phyloP scores from a whole-genome alignment of 2,888 invertebrate species.

The Lepidocyrtoides sp. region DNA sequence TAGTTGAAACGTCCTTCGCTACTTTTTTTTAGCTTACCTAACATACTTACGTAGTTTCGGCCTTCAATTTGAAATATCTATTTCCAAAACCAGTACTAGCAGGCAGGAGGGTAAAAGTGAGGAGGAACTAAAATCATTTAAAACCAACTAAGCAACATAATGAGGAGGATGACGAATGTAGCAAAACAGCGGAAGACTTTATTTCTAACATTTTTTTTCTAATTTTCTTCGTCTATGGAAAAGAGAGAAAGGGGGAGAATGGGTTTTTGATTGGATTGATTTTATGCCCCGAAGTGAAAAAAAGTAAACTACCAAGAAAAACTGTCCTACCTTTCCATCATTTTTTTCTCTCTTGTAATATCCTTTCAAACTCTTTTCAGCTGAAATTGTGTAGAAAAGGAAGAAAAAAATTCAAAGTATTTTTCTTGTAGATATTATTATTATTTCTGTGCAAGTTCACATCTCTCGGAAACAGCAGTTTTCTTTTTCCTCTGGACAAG shows the following conservation, averaged over 20 bases:
- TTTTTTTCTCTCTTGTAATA: background rate
- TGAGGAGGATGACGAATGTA: constrained; percentile 39
- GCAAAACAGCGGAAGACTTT: constrained; percentile 56
- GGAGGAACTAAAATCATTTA: constrained; percentile 43
- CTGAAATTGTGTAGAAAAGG: constrained; percentile 52
- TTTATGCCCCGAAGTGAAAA: constrained; percentile 68
- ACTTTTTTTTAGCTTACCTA: background rate
- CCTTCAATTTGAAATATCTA: constrained; percentile 1
- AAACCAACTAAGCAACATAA: too few relatives aligned
- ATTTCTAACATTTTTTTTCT: constrained; percentile 53
- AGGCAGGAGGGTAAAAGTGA: constrained; percentile 30
- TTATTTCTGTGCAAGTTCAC: background rate
- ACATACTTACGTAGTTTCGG: background rate
- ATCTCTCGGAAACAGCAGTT: constrained; percentile 33
- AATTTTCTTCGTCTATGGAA: constrained; percentile 51
- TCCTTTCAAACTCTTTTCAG: constrained; percentile 31
- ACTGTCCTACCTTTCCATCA: constrained; percentile 52
- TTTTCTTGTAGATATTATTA: constrained; percentile 13
- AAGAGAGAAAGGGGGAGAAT: constrained; percentile 32
- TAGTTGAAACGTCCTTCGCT: too few relatives aligned
- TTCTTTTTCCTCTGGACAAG: constrained; percentile 13
- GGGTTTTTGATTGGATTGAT: constrained; percentile 75
- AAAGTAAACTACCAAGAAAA: constrained; percentile 59
- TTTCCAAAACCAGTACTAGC: background rate
- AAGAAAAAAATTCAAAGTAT: constrained; percentile 28